Evolutionary conservation across 2,888 invertebrate genomes (phyloP).

Genomic region (Noctua comes): DNA sequence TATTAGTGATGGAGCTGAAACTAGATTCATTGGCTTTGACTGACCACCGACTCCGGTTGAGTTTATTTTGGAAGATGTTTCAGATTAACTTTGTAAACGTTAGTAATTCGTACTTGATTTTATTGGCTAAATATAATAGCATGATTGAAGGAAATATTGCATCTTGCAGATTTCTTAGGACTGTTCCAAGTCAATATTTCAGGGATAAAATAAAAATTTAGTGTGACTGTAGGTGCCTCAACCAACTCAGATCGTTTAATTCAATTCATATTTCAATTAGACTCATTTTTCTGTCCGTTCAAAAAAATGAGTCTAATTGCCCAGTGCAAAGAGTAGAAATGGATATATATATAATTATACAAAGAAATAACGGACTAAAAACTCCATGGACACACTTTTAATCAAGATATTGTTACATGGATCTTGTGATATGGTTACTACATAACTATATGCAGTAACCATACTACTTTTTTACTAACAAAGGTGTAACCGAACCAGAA

Average conservation of each 20-base stretch:
- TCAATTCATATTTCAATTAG: too few species aligned
- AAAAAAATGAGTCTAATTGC: background rate
- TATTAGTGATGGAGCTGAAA: slow-evolving; percentile 33
- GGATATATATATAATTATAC: too few species aligned
- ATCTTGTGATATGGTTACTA: background rate
- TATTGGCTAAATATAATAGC: background rate
- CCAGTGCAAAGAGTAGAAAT: background rate
- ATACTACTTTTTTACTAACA: too few species aligned
- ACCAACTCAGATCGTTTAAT: background rate
- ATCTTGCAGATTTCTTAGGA: background rate
- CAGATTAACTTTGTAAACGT: background rate
- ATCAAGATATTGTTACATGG: background rate
- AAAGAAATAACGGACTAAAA: background rate
- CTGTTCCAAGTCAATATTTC: background rate
- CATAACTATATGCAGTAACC: too few species aligned
- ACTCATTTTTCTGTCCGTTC: background rate
- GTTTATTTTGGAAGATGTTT: background rate
- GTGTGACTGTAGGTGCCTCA: background rate
- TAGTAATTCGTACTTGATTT: background rate
- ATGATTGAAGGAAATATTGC: background rate
- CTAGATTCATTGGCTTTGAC: slow-evolving; percentile 30
- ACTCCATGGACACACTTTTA: background rate
- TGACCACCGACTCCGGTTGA: background rate
- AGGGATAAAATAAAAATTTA: background rate
- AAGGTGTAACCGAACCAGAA: too few species aligned